Evolutionary conservation across 2,797 vertebrate species (phyloP).

Genomic region (Pyrocephalus nanus): DNA sequence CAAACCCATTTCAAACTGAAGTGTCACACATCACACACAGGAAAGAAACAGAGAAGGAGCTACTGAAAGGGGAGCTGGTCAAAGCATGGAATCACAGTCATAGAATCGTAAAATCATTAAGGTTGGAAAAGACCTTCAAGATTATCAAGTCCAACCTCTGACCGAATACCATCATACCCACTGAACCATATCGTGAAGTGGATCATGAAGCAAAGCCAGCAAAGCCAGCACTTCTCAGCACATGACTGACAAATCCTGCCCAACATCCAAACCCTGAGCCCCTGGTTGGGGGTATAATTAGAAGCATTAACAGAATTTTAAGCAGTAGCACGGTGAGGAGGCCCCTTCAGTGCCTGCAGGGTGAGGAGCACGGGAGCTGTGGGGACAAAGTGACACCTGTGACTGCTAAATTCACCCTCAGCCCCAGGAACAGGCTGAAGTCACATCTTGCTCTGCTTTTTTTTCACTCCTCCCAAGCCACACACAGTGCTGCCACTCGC

Average conservation of each 20-base stretch:
- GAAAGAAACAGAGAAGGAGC: not conserved
- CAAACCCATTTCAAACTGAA: not conserved
- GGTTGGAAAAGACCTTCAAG: not conserved
- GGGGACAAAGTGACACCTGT: fast-evolving
- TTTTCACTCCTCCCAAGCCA: not conserved
- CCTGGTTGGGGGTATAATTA: not conserved
- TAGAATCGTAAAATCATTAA: not conserved
- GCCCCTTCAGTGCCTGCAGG: fast-evolving
- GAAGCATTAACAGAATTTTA: not conserved
- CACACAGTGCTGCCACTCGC: not conserved
- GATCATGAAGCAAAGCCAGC: not conserved
- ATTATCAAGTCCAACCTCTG: not conserved
- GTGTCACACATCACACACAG: not conserved
- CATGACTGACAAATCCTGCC: not conserved
- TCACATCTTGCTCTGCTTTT: not conserved
- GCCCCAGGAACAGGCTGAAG: not conserved
- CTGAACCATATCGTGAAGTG: not conserved
- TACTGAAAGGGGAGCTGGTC: not conserved
- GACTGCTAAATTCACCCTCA: not conserved
- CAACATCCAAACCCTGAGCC: fast-evolving
- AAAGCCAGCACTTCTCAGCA: not conserved
- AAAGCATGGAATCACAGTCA: not conserved
- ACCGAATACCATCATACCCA: not conserved
- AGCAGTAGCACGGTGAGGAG: not conserved
- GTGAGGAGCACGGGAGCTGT: not conserved